Percentiles rank a stretch among this genome's conserved stretches.
phyloP scores from a whole-genome alignment of 2,888 invertebrate species.

The Arctia plantaginis region DNA sequence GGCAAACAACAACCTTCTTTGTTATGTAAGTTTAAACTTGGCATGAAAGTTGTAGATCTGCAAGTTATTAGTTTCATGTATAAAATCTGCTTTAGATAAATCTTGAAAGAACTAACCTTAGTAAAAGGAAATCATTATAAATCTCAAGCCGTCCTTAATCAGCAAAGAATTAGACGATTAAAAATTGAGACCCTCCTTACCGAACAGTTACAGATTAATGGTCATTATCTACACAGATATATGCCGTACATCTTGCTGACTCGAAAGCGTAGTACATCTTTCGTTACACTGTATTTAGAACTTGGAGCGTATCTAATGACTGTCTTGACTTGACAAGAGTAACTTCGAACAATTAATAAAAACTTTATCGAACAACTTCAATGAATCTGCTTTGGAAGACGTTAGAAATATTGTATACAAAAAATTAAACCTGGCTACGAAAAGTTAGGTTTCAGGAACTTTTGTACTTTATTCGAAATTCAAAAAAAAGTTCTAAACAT shows the following conservation, averaged over 20 bases:
- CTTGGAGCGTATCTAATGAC: slow-evolving; percentile 29
- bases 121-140: neutral
- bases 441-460: neutral
- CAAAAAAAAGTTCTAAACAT: too few species aligned
- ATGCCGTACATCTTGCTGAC: neutral
- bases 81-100: neutral
- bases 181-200: slow-evolving; percentile 5
- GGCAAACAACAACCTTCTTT: neutral
- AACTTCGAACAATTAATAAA: slow-evolving; percentile 23
- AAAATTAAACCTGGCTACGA: neutral
- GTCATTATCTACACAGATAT: slow-evolving; percentile 7
- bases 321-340: slow-evolving; percentile 14
- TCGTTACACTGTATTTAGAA: slow-evolving; percentile 20
- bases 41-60: neutral
- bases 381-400: slow-evolving; percentile 16
- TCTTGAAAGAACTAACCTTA: neutral
- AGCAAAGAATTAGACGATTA: slow-evolving; percentile 6
- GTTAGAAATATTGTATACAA: neutral
- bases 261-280: slow-evolving; percentile 12
- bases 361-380: slow-evolving; percentile 34
- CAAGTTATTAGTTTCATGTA: neutral
- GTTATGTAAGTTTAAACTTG: neutral
- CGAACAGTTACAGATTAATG: slow-evolving; percentile 15
- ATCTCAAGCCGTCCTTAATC: neutral
- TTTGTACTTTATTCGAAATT: too few species aligned